A percentile compares a stretch with the other conserved stretches of the same genome.
Evolutionary conservation across 2,797 vertebrate species (phyloP).

Genomic region (Enteromius argenteus): DNA sequence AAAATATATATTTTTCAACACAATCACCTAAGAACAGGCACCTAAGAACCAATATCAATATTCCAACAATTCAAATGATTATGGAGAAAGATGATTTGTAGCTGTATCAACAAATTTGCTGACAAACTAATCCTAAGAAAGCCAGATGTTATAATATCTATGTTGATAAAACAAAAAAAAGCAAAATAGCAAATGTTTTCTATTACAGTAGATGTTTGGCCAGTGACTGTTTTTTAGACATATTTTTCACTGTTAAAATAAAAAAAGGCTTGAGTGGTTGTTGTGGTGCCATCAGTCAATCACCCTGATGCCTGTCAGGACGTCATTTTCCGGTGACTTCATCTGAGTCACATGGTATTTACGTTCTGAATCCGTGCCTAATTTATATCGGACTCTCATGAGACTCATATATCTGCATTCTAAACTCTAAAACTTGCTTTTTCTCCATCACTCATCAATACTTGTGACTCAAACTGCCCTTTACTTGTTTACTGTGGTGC

Average conservation of each 20-base stretch:
- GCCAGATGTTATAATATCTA: too few relatives aligned
- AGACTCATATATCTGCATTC: conserved; percentile 10
- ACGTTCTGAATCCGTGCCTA: background rate
- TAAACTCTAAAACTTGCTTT: background rate
- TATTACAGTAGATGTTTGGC: too few relatives aligned
- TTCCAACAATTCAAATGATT: background rate
- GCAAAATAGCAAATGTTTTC: too few relatives aligned
- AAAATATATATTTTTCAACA: too few relatives aligned
- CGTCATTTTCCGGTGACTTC: background rate
- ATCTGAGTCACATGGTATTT: conserved; percentile 11
- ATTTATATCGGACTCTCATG: background rate
- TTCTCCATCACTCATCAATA: background rate
- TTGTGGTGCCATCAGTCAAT: background rate
- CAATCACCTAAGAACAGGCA: too few relatives aligned
- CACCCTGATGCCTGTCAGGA: background rate
- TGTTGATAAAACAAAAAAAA: too few relatives aligned
- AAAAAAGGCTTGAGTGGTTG: background rate
- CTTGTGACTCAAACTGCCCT: conserved; percentile 17
- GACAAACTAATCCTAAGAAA: too few relatives aligned
- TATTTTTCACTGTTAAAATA: background rate
- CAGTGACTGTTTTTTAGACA: background rate
- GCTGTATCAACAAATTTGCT: too few relatives aligned
- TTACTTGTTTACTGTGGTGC: conserved; percentile 25
- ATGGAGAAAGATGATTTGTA: too few relatives aligned
- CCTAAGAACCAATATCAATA: background rate